phyloP scores from a whole-genome alignment of 1,140 invertebrate genomes.

The Meloidogyne chitwoodi region DNA sequence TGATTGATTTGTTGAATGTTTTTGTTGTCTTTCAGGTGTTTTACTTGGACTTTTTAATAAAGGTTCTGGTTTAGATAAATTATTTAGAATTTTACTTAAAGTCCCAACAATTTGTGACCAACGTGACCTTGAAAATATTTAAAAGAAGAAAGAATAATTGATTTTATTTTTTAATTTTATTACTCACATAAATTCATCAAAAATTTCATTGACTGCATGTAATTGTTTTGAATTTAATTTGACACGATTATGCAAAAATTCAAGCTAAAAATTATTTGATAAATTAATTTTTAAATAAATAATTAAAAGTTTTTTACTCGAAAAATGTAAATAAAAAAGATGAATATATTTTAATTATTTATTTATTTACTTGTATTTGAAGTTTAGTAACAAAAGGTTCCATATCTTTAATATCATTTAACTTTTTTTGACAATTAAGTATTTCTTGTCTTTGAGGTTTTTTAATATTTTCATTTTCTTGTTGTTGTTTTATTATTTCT shows the following conservation, averaged over 20 bases:
- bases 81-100: constrained; percentile 48
- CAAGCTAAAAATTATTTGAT: constrained; percentile 22
- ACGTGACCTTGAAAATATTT: not conserved
- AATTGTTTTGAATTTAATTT: constrained; percentile 37
- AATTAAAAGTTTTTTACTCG: too few species aligned
- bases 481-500: constrained; percentile 22
- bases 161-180: not conserved
- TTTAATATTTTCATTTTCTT: not conserved
- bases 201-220: constrained; percentile 52
- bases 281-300: not conserved
- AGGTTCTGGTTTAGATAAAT: constrained; percentile 41
- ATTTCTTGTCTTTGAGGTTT: constrained; percentile 35
- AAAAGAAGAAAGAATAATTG: not conserved
- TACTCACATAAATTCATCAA: constrained; percentile 45
- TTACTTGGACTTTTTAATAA: constrained; percentile 27
- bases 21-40: constrained; percentile 9
- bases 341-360: too few species aligned
- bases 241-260: constrained; percentile 39
- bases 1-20: not conserved
- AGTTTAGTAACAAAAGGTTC: constrained; percentile 43
- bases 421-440: constrained; percentile 45
- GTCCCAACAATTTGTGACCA: constrained; percentile 42
- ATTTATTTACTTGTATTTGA: constrained; percentile 21
- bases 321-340: too few species aligned
- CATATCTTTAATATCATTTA: constrained; percentile 48